Evolutionary conservation across 2,797 vertebrate species (phyloP), one percentile per base, ranked within the genome.

Genomic region (Odontamblyopus rebecca): DNA sequence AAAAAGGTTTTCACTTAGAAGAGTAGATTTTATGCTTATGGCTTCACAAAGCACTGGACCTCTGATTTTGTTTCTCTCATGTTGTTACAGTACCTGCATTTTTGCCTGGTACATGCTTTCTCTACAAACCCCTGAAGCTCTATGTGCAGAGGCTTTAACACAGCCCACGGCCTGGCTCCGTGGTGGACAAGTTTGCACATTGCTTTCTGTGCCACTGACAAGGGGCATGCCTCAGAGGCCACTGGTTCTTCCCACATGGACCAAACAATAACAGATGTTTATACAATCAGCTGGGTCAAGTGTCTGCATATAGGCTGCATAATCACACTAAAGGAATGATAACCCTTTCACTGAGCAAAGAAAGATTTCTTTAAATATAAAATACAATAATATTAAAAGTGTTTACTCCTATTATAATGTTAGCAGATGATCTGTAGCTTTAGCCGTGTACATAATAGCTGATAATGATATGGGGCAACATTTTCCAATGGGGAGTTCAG

Each of bases 151-250:
- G 95, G 95, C 78, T 88, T 93, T 7, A 95, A 89, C 59, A 92
- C 84, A 0, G 93, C 92, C 48, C 61, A 80, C 1, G 94, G 94
- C 66, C 93, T 86, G 4, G 94, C 89, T 16, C 94, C 93, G 0
- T 68, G 88, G n/a, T 95, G 92, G 29, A 94, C 91, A 76, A 94
- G 91, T 76, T 88, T 93, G 86, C 96, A 97, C 81, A 94, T 32
- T 0, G 93, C 94, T 57, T 85, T 94, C 85, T 95, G 92, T 0
- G 92, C 95, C 72, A 85, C 85, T 29, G 90, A 95, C 72, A 94
- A 90, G 18, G 88, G 73, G 30, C 90, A 81, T 6, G 82, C 82
- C 0, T 92, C 76, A 1, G 73, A 81, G 0, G 80, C 86, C 94
- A 95, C 93, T 51, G 60, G 2, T 51, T 19, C 19, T 30, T 26